Evolutionary conservation across 2,888 invertebrate species (phyloP).

Genomic region (Dryobota labecula): DNA sequence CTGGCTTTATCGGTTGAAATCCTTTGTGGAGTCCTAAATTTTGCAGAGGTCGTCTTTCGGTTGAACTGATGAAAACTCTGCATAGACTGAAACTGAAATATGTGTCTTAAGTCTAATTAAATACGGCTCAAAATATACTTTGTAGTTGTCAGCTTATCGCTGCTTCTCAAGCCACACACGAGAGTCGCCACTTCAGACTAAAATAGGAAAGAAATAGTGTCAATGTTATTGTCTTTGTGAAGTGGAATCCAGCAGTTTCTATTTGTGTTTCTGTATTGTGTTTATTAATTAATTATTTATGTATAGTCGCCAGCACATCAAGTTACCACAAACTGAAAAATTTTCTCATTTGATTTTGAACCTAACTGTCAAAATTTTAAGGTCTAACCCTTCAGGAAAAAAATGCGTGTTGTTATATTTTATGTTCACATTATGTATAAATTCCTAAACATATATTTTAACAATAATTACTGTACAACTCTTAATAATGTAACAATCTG

Average conservation of each 20-base stretch:
- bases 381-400: too few relatives aligned
- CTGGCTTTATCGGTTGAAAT: not conserved
- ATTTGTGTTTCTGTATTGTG: slow-evolving; percentile 8
- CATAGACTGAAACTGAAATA: not conserved
- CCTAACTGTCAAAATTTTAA: too few relatives aligned
- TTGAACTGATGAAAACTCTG: not conserved
- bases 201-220: slow-evolving; percentile 42
- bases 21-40: not conserved
- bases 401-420: too few relatives aligned
- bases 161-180: slow-evolving; percentile 7
- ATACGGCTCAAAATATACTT: not conserved
- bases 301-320: too few relatives aligned
- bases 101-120: not conserved
- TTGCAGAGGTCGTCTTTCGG: not conserved
- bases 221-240: slow-evolving; percentile 42
- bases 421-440: too few relatives aligned
- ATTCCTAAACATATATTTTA: too few relatives aligned
- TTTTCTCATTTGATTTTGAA: too few relatives aligned
- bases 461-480: too few relatives aligned
- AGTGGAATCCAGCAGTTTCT: not conserved
- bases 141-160: slow-evolving; percentile 2
- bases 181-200: slow-evolving; percentile 12
- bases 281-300: not conserved
- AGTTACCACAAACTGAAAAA: too few relatives aligned
- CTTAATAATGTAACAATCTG: too few relatives aligned